phyloP scores from a whole-genome alignment of 2,888 invertebrate genomes.

The Quadriops clusia region DNA sequence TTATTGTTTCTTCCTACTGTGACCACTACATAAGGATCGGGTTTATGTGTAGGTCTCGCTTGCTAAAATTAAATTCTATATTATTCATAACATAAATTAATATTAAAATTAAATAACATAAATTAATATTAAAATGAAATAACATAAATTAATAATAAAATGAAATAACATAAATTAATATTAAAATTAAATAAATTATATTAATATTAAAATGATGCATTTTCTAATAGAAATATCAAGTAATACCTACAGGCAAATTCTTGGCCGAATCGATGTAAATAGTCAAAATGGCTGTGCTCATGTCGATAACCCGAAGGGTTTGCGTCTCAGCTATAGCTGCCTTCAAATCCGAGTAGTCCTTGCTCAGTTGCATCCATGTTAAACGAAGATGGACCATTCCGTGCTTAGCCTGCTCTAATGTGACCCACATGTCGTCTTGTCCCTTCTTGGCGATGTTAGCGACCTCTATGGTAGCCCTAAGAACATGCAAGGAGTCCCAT shows the following conservation, averaged over 20 bases:
- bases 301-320: conserved; percentile 57
- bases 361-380: conserved; percentile 76
- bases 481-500: too few species aligned
- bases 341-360: conserved; percentile 58
- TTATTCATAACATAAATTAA: too few species aligned
- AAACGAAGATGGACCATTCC: conserved; percentile 85
- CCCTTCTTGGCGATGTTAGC: conserved; percentile 58
- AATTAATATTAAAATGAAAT: too few species aligned
- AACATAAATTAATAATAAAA: too few species aligned
- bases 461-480: conserved; percentile 62
- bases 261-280: conserved; percentile 88
- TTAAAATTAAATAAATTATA: too few species aligned
- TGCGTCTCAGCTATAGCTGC: conserved; percentile 64
- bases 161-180: background rate
- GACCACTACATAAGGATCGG: conserved; percentile 74
- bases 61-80: conserved; percentile 39
- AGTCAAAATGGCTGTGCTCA: conserved; percentile 67
- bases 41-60: conserved; percentile 56
- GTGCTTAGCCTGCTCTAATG: conserved; percentile 88
- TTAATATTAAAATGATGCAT: too few species aligned
- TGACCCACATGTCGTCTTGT: conserved; percentile 73
- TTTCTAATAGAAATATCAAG: too few species aligned
- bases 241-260: conserved; percentile 68
- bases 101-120: too few species aligned
- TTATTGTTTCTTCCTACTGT: conserved; percentile 67